Conservation (phyloP, 2,797 vertebrate species). For the Catamblyrhynchus diadema region DNA sequence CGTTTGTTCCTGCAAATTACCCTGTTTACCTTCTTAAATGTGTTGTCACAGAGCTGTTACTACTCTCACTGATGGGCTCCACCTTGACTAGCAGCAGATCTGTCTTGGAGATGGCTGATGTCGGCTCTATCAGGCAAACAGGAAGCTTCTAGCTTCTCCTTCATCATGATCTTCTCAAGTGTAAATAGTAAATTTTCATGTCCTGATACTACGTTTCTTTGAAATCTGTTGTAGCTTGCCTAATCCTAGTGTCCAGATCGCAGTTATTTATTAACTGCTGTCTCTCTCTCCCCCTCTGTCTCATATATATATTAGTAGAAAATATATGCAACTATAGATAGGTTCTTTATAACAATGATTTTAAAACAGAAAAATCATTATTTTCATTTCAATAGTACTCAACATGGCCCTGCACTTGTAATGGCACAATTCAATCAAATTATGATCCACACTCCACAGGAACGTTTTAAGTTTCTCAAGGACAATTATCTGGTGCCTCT, state of each 20-base stretch:
- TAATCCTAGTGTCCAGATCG: background rate
- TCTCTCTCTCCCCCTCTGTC: background rate
- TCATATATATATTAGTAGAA: background rate
- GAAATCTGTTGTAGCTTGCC: background rate
- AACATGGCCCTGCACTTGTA: background rate
- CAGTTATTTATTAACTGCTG: background rate
- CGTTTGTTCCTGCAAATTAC: background rate
- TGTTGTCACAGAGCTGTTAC: background rate
- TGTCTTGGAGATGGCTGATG: background rate
- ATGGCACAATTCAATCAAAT: background rate
- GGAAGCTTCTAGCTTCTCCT: background rate
- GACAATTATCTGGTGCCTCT: background rate
- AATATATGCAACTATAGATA: background rate
- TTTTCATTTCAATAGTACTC: background rate
- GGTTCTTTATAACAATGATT: background rate
- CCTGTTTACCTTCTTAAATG: background rate
- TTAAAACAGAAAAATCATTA: background rate
- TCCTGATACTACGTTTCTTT: background rate
- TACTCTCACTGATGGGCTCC: accelerated
- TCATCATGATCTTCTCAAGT: background rate
- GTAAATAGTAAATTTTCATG: background rate
- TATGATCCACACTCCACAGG: background rate
- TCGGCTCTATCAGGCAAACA: background rate
- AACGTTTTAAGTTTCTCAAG: background rate
- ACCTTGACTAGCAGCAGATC: background rate